Evolutionary conservation across 2,113 vertebrate species (phyloP).

Genomic region (Potamarius usumacintae): DNA sequence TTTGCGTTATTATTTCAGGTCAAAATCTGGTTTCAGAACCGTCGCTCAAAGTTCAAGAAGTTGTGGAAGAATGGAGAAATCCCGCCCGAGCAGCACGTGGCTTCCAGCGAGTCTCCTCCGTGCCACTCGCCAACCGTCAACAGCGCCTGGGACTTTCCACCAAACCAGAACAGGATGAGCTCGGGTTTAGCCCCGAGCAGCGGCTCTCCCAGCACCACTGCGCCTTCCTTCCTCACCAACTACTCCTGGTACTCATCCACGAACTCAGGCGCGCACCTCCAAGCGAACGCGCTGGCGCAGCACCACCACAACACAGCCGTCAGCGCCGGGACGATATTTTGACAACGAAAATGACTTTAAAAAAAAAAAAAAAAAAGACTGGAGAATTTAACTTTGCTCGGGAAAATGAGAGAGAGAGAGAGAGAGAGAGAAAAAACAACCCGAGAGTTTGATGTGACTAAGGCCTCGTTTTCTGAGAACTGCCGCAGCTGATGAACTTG

Average conservation of each 20-base stretch:
- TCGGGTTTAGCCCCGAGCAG: slow-evolving; percentile 77
- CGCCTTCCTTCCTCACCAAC: slow-evolving; percentile 83
- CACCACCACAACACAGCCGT: slow-evolving; percentile 82
- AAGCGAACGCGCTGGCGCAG: slow-evolving; percentile 77
- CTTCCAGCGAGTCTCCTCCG: slow-evolving; percentile 81
- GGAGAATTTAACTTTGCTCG: slow-evolving; percentile 60
- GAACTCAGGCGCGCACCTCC: slow-evolving; percentile 79
- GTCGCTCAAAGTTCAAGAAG: slow-evolving; percentile 95
- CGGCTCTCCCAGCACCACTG: slow-evolving; percentile 74
- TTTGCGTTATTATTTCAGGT: slow-evolving; percentile 69
- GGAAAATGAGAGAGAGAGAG: slow-evolving; percentile 29
- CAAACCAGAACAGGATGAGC: slow-evolving; percentile 73
- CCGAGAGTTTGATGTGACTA: slow-evolving; percentile 47
- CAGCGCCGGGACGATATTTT: slow-evolving; percentile 89
- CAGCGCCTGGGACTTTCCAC: slow-evolving; percentile 87
- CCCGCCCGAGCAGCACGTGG: slow-evolving; percentile 83
- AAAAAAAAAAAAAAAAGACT: slow-evolving; percentile 31
- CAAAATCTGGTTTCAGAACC: slow-evolving; percentile 97
- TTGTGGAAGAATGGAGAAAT: slow-evolving; percentile 97
- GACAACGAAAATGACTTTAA: slow-evolving; percentile 53
- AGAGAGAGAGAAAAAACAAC: slow-evolving; percentile 34
- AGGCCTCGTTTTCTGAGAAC: slow-evolving; percentile 43
- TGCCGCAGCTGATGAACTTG: slow-evolving; percentile 42
- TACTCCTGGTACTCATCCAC: slow-evolving; percentile 92
- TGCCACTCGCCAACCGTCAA: slow-evolving; percentile 80